Evolutionary conservation across 2,113 vertebrate species (phyloP).

Genomic region (Brachyistius frenatus): DNA sequence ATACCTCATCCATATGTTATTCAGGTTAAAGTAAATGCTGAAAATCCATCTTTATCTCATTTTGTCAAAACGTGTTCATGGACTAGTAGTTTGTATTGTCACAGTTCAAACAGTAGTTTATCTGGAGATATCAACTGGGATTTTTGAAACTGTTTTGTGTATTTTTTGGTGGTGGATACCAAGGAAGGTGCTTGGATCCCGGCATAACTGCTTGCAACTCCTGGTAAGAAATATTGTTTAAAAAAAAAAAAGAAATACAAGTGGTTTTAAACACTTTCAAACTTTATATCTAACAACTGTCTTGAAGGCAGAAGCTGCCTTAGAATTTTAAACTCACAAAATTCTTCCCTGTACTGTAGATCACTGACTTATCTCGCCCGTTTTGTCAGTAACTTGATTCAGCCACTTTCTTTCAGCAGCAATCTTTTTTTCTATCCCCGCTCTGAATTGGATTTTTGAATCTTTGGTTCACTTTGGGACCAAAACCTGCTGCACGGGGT

Average conservation of each 20-base stretch:
- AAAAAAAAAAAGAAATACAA: neutral
- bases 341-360: neutral
- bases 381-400: conserved; percentile 4
- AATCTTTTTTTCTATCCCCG: conserved; percentile 13
- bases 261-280: neutral
- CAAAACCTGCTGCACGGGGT: conserved; percentile 27
- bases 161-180: too few relatives aligned
- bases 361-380: neutral
- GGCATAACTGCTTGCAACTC: too few relatives aligned
- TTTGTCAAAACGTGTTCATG: neutral
- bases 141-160: too few relatives aligned
- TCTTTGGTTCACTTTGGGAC: conserved; percentile 2
- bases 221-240: too few relatives aligned
- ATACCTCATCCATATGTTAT: neutral
- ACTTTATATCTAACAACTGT: neutral
- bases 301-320: neutral
- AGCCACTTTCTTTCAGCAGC: neutral
- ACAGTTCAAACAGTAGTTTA: too few relatives aligned
- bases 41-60: neutral
- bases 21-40: neutral
- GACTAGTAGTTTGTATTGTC: too few relatives aligned
- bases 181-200: too few relatives aligned
- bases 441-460: conserved; percentile 26
- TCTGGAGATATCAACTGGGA: too few relatives aligned
- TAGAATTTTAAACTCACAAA: neutral